Evolutionary conservation across 2,797 vertebrate genomes (phyloP).

Genomic region (Enteromius treurensis): DNA sequence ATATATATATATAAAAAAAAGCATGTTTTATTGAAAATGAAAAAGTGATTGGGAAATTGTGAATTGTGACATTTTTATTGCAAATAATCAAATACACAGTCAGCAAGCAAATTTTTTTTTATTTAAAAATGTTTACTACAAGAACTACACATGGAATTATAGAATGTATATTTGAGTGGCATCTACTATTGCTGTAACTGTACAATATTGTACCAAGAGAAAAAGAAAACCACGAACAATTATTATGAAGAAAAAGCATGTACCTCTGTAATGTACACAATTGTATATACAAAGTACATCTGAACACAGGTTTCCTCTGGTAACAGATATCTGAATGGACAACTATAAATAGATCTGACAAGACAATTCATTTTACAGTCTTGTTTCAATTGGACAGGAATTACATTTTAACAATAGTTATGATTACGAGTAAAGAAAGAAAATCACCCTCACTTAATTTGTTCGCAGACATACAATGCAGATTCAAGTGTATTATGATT

Average conservation of each 20-base stretch:
- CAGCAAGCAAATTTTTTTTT: slow-evolving; percentile 82
- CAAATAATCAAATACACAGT: slow-evolving; percentile 59
- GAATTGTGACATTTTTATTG: neutral
- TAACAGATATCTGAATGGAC: slow-evolving; percentile 81
- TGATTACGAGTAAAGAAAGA: slow-evolving; percentile 60
- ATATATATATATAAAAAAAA: no score
- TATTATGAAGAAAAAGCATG: slow-evolving; percentile 71
- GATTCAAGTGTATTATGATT: slow-evolving; percentile 79
- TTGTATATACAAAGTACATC: slow-evolving; percentile 94
- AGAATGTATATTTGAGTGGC: slow-evolving; percentile 83
- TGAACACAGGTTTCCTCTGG: slow-evolving; percentile 86
- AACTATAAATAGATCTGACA: slow-evolving; percentile 86
- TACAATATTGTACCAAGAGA: slow-evolving; percentile 85
- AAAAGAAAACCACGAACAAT: slow-evolving; percentile 54
- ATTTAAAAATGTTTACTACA: slow-evolving; percentile 81
- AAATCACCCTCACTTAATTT: slow-evolving; percentile 74
- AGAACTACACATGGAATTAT: slow-evolving; percentile 84
- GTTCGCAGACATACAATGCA: slow-evolving; percentile 74
- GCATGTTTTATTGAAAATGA: no score
- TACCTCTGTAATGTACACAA: slow-evolving; percentile 95
- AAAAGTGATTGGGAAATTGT: neutral
- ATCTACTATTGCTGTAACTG: slow-evolving; percentile 86
- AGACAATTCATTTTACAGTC: slow-evolving; percentile 77
- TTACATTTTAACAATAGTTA: slow-evolving; percentile 81
- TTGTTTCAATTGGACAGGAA: slow-evolving; percentile 77